Evolutionary conservation across 1,140 invertebrate species (phyloP).

Genomic region (Camponotus pennsylvanicus): DNA sequence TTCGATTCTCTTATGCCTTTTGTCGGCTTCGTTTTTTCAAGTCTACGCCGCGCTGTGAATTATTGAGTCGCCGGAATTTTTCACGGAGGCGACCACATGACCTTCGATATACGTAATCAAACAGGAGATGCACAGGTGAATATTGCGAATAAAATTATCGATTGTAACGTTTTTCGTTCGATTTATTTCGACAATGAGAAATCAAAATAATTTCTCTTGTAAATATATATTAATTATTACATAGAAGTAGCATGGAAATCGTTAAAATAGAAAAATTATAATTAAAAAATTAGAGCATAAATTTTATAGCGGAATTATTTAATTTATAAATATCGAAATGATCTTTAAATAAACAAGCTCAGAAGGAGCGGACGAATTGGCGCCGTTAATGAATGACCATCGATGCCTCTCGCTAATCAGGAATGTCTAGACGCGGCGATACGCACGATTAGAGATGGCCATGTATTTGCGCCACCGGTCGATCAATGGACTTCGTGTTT

Average conservation of each 20-base stretch:
- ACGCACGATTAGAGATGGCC: slow-evolving; percentile 70
- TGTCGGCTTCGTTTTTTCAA: slow-evolving; percentile 6
- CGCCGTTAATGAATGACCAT: slow-evolving; percentile 49
- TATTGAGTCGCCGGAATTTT: slow-evolving; percentile 29
- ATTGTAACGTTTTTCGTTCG: not conserved
- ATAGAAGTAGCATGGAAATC: too few relatives aligned
- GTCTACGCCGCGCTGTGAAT: not conserved
- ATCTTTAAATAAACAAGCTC: not conserved
- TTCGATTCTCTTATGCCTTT: slow-evolving; percentile 14
- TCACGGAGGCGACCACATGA: slow-evolving; percentile 8
- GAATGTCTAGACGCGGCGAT: slow-evolving; percentile 75
- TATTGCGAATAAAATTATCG: not conserved
- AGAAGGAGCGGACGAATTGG: slow-evolving; percentile 7
- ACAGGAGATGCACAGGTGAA: not conserved
- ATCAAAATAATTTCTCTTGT: not conserved
- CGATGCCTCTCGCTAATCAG: slow-evolving; percentile 58
- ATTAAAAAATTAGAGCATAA: not conserved
- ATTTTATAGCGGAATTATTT: not conserved
- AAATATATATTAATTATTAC: not conserved
- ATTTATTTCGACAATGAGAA: not conserved
- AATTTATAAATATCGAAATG: not conserved
- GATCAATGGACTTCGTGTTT: slow-evolving; percentile 77
- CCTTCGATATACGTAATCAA: slow-evolving; percentile 38
- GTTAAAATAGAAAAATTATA: not conserved
- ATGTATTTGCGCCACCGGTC: slow-evolving; percentile 29